Evolutionary conservation across 2,113 vertebrate genomes (phyloP), one percentile per base, ranked within the genome.

Genomic region (Hydropotes inermis): DNA sequence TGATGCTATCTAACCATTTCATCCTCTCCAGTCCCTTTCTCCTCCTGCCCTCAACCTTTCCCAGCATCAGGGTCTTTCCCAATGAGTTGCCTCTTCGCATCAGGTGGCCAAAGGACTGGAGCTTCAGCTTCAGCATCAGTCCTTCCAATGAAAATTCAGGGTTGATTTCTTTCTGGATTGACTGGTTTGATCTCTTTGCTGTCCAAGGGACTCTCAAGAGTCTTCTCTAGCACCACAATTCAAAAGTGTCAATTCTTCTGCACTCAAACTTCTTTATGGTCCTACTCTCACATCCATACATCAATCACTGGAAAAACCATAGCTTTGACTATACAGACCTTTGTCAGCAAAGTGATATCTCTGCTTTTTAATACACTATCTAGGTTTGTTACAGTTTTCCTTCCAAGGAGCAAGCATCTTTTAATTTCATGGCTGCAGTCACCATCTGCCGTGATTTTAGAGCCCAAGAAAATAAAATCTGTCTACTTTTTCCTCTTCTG

Each of bases 61-160:
- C 64, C 64, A 6, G 19, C 17, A 36, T 36, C 64, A 70, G n/a
- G 4, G 64, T 36, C 64, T 70, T 70, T 70, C 36, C 64, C n/a
- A 36, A 0, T 67, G 64, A 67, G 17, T 36, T 5, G 17, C 17
- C 17, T 67, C 1, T 70, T 70, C 0, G 4, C n/a, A 36, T 70
- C 64, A 36, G n/a, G 64, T 23, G 19, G 19, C 64, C n/a, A 70
- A 36, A 70, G 9, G n/a, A 70, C 5, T 70, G 64, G 64, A 36
- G 64, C 64, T 70, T 70, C n/a, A 23, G 19, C 64, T 36, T 70
- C n/a, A 21, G 17, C 64, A 36, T 70, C n/a, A 21, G 64, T 70
- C 64, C 64, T 70, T 36, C 64, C 64, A 36, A 11, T 70, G 64
- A n/a, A 21, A 36, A 67, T 5, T 67, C 64, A 36, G 4, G n/a